These are phyloP conservation scores for Anas platyrhynchos DNA, from an alignment of 2,113 vertebrate species.

Conservation along the genomic window DNA sequence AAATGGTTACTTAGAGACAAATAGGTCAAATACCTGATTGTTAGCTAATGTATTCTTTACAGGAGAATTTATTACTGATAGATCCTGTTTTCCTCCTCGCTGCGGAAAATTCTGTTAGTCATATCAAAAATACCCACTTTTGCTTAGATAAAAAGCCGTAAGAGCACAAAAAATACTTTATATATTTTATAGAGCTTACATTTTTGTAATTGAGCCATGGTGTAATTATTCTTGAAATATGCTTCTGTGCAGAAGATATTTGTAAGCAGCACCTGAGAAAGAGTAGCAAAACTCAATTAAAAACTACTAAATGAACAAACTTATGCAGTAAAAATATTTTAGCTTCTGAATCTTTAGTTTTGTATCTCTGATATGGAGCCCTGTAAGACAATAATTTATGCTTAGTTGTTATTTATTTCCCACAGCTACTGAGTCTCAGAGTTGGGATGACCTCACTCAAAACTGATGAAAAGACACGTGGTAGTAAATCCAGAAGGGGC, in stretches of 20 bases:
- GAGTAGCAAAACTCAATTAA: neutral
- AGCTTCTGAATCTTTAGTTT: no score
- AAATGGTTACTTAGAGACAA: neutral
- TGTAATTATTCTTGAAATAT: slow-evolving; percentile 88
- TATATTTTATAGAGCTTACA: slow-evolving; percentile 73
- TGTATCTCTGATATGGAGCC: neutral
- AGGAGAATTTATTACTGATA: neutral
- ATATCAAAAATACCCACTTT: neutral
- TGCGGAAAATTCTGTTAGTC: neutral
- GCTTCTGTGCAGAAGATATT: slow-evolving; percentile 89
- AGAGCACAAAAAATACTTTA: neutral
- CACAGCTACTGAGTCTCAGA: neutral
- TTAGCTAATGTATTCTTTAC: neutral
- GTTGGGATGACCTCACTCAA: neutral
- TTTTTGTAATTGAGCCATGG: slow-evolving; percentile 85
- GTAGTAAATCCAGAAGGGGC: neutral
- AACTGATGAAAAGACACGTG: accelerated
- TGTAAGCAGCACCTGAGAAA: slow-evolving; percentile 85
- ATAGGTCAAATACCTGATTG: neutral
- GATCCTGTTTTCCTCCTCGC: neutral
- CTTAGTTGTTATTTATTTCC: neutral
- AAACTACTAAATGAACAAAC: neutral
- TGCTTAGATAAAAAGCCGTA: neutral
- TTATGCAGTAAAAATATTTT: accelerated
- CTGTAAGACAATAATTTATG: accelerated